Percentiles rank a stretch among this genome's conserved stretches.
Conservation (phyloP, 2,113 vertebrate genomes). For the Struthidea cinerea region DNA sequence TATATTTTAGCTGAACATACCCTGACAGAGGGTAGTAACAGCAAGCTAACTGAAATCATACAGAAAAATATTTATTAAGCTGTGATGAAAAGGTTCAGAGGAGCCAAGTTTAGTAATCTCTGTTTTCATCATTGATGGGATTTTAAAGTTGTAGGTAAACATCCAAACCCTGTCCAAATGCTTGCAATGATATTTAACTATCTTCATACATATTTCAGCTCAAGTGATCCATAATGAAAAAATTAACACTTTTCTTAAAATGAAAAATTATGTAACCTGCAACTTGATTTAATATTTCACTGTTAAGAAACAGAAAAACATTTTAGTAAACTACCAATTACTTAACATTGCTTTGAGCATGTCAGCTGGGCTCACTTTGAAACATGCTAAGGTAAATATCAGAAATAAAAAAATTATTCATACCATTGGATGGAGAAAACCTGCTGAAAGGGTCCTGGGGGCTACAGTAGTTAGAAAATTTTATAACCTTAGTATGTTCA, state of each 20-base stretch:
- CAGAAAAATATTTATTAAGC: background rate
- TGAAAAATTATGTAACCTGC: fast-evolving
- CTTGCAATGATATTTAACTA: background rate
- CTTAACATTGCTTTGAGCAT: background rate
- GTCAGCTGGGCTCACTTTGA: background rate
- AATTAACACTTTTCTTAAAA: background rate
- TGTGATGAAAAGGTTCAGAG: background rate
- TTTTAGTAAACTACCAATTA: background rate
- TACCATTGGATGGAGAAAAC: background rate
- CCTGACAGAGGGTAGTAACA: background rate
- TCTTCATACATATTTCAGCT: background rate
- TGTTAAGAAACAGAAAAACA: background rate
- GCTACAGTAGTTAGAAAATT: background rate
- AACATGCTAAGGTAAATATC: background rate
- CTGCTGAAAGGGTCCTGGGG: background rate
- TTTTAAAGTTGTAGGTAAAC: background rate
- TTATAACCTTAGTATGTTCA: background rate
- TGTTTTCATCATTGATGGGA: background rate
- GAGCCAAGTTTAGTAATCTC: background rate
- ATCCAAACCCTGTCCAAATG: background rate
- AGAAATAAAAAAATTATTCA: background rate
- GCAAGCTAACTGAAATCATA: background rate
- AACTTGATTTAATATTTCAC: background rate
- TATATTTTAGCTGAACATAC: background rate
- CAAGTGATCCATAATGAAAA: background rate